phyloP scores from a whole-genome alignment of 2,113 vertebrate species.

The Athene noctua region DNA sequence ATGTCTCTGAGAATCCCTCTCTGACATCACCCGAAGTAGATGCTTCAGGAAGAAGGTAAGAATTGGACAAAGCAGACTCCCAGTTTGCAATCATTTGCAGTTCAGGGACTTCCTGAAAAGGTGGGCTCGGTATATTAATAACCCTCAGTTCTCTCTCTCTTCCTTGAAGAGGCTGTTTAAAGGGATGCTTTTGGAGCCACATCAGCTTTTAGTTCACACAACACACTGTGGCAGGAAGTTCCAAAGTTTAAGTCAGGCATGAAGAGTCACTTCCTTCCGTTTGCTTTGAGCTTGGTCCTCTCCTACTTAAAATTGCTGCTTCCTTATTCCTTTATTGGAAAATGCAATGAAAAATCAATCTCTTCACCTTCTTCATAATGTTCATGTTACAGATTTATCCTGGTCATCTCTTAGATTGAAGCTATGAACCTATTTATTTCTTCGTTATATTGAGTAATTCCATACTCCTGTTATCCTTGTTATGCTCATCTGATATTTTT shows the following conservation, averaged over 20 bases:
- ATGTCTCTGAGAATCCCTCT: not conserved
- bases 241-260: constrained; percentile 29
- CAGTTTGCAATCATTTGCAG: not conserved
- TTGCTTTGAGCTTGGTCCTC: constrained; percentile 20
- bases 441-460: not conserved
- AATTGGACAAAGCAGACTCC: not conserved
- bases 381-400: not conserved
- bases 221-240: constrained; percentile 21
- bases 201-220: constrained; percentile 13
- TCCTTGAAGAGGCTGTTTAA: not conserved
- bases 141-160: not conserved
- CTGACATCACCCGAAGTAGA: not conserved
- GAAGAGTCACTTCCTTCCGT: constrained; percentile 24
- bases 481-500: not conserved
- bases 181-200: constrained; percentile 17
- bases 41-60: not conserved
- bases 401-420: not conserved
- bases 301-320: not conserved
- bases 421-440: not conserved
- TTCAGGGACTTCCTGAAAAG: constrained; percentile 11
- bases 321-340: not conserved
- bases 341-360: not conserved
- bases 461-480: not conserved
- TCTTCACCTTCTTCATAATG: not conserved
- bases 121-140: not conserved